Evolutionary conservation across 92 coral and sea anemone species (phyloP).

Genomic region (Epizoanthus stellaris): DNA sequence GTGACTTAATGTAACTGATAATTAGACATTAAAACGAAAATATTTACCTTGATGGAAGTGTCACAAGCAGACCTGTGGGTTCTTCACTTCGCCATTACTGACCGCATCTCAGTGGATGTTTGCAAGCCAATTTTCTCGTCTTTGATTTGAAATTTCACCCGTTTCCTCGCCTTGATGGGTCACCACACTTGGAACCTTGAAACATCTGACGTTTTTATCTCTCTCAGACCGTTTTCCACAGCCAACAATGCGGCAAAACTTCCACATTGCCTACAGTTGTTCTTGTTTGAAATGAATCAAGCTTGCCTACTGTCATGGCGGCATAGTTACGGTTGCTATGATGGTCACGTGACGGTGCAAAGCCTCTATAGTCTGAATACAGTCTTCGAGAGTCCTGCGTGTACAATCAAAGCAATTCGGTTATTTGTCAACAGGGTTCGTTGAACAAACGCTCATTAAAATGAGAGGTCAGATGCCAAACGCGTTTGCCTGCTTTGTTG

Average conservation of each 20-base stretch:
- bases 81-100: constrained; percentile 58
- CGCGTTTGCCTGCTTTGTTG: too few species aligned
- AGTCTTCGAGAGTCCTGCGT: too few species aligned
- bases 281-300: neutral
- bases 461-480: too few species aligned
- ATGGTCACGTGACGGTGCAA: constrained; percentile 25
- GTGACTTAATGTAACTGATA: neutral
- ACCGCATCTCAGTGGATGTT: constrained; percentile 64
- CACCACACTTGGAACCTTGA: constrained; percentile 32
- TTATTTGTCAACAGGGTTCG: too few species aligned
- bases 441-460: too few species aligned
- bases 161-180: constrained; percentile 58
- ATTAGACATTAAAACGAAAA: neutral
- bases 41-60: constrained; percentile 60
- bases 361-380: constrained; percentile 2
- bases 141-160: constrained; percentile 45
- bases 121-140: constrained; percentile 66
- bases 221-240: constrained; percentile 62
- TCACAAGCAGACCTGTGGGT: constrained; percentile 62
- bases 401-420: too few species aligned
- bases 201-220: constrained; percentile 46
- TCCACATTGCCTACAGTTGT: constrained; percentile 44
- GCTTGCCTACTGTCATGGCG: constrained; percentile 62
- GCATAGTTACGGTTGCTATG: constrained; percentile 68
- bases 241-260: constrained; percentile 61